Percentiles rank a stretch among this genome's conserved stretches.
Evolutionary conservation across 2,113 vertebrate species (phyloP).

Genomic region (Pomatorhinus ruficollis): DNA sequence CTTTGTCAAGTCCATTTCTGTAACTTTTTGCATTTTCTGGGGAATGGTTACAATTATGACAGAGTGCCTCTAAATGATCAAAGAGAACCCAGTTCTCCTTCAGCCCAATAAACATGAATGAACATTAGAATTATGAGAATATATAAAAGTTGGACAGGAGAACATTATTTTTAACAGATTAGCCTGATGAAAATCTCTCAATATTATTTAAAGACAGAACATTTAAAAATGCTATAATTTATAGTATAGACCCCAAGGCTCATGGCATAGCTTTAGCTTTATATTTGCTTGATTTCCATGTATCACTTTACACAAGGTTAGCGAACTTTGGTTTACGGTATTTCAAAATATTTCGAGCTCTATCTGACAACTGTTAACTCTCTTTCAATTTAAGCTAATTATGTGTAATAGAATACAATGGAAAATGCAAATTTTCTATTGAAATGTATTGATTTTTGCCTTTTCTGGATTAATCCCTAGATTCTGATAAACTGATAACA

Average conservation of each 20-base stretch:
- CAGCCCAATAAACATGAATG: background rate
- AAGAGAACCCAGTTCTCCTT: background rate
- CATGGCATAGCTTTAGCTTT: background rate
- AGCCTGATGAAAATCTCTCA: background rate
- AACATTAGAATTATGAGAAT: background rate
- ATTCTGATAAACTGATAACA: background rate
- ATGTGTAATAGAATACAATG: background rate
- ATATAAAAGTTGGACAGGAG: background rate
- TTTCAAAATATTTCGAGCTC: background rate
- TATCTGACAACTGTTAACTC: background rate
- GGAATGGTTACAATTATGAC: background rate
- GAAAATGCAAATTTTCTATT: background rate
- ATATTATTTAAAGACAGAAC: background rate
- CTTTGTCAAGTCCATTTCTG: background rate
- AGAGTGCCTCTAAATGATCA: background rate
- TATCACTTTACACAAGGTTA: background rate
- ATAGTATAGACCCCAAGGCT: background rate
- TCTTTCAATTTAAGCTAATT: background rate
- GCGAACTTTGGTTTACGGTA: background rate
- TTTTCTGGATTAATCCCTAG: constrained; percentile 5
- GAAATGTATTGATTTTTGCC: background rate
- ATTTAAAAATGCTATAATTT: background rate
- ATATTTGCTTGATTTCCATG: background rate
- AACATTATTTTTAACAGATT: background rate
- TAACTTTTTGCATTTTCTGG: background rate